phyloP scores from a whole-genome alignment of 1,140 invertebrate genomes.

The Yoshiicerus persimilis region DNA sequence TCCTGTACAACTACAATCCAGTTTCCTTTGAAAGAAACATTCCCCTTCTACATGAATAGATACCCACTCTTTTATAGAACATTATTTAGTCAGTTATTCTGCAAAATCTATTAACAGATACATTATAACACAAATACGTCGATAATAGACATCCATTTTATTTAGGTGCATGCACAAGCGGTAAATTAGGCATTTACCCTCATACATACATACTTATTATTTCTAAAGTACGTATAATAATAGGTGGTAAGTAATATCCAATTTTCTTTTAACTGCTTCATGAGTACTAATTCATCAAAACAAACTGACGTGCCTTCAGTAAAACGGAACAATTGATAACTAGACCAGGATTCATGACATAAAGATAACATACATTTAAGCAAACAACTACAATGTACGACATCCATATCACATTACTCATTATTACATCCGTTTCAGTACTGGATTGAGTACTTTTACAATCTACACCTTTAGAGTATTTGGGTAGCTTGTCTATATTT shows the following conservation, averaged over 20 bases:
- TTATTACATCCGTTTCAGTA: conserved; percentile 13
- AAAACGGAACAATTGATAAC: neutral
- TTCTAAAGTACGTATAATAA: too few relatives aligned
- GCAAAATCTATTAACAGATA: neutral
- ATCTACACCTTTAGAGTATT: neutral
- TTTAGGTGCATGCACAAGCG: neutral
- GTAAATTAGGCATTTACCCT: too few relatives aligned
- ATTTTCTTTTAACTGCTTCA: neutral
- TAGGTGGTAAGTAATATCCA: too few relatives aligned
- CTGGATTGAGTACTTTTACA: neutral
- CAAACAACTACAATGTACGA: neutral
- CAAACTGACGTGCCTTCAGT: neutral
- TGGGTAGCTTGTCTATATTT: neutral
- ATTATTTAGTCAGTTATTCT: neutral
- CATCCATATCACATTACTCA: conserved; percentile 8
- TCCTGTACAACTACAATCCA: neutral
- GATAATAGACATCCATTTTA: too few relatives aligned
- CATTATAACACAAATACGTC: neutral
- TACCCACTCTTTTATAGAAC: neutral
- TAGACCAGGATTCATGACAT: neutral
- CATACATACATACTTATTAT: too few relatives aligned
- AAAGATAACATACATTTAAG: neutral
- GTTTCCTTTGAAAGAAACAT: neutral
- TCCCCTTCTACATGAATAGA: neutral
- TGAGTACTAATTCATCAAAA: neutral